A percentile compares a stretch with the other conserved stretches of the same genome.
phyloP scores from a whole-genome alignment of 2,888 invertebrate species.

The Heliconius erato region DNA sequence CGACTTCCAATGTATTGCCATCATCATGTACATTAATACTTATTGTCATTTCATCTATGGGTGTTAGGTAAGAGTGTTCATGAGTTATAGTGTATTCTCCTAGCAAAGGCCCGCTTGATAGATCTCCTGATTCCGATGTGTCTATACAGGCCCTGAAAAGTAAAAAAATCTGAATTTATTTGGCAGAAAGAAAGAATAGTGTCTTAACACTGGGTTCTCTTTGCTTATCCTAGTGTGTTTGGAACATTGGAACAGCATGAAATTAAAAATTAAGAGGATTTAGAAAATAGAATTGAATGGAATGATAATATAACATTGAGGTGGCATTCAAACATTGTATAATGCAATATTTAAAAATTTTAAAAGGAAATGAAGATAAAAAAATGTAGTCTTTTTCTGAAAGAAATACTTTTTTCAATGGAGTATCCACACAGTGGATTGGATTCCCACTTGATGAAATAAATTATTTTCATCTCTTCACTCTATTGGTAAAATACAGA shows the following conservation, averaged over 20 bases:
- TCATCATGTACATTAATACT: constrained; percentile 96
- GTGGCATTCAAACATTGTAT: too few species aligned
- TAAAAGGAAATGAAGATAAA: too few species aligned
- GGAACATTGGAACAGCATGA: not conserved
- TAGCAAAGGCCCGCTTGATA: constrained; percentile 91
- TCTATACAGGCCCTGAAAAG: constrained; percentile 91
- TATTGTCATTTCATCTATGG: constrained; percentile 93
- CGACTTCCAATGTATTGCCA: constrained; percentile 96
- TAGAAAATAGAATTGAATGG: too few species aligned
- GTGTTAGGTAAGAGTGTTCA: constrained; percentile 91
- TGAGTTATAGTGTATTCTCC: constrained; percentile 93
- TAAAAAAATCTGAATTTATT: constrained; percentile 19
- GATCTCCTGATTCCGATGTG: constrained; percentile 92
- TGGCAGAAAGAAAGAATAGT: too few species aligned
- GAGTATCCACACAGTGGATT: too few species aligned
- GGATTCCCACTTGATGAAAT: too few species aligned
- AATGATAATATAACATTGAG: too few species aligned
- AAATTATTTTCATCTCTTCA: too few species aligned
- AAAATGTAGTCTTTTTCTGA: too few species aligned
- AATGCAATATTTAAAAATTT: too few species aligned
- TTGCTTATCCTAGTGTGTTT: not conserved
- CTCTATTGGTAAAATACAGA: too few species aligned
- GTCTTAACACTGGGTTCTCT: not conserved
- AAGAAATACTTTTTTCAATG: too few species aligned
- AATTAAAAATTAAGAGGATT: not conserved